A percentile compares a stretch with the other conserved stretches of the same genome.
phyloP scores from a whole-genome alignment of 2,888 invertebrate species.

The Pomacea canaliculata region DNA sequence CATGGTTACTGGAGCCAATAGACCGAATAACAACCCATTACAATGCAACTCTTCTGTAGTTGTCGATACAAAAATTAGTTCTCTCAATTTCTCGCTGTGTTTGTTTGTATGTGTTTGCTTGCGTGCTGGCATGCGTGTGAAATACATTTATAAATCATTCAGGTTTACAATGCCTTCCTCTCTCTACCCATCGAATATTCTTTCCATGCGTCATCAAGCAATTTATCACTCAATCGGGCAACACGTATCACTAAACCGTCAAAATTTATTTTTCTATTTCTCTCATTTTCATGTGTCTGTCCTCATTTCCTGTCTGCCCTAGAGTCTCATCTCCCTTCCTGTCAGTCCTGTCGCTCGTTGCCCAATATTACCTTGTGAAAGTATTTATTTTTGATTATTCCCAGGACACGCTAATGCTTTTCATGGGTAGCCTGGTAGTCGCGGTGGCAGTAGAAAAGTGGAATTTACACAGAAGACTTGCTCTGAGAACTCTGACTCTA shows the following conservation, averaged over 20 bases:
- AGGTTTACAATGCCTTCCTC: background rate
- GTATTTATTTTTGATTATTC: background rate
- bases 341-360: too few relatives aligned
- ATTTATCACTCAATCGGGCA: background rate
- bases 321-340: too few relatives aligned
- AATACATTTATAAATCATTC: too few relatives aligned
- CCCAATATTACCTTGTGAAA: too few relatives aligned
- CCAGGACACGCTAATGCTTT: slow-evolving; percentile 67
- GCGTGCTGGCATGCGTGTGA: too few relatives aligned
- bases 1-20: slow-evolving; percentile 15
- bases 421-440: slow-evolving; percentile 85
- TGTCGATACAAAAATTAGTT: too few relatives aligned
- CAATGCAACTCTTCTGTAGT: background rate
- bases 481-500: slow-evolving; percentile 84
- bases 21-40: background rate
- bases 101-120: background rate
- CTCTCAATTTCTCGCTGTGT: background rate
- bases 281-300: too few relatives aligned
- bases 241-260: too few relatives aligned
- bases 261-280: too few relatives aligned
- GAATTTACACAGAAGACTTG: slow-evolving; percentile 88
- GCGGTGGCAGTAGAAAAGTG: slow-evolving; percentile 92
- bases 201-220: background rate
- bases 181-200: background rate
- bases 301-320: too few relatives aligned